Percentiles rank a stretch among this genome's conserved stretches.
These are phyloP conservation scores for Neomonachus schauinslandi DNA, from an alignment of 2,113 vertebrate genomes.

Conservation along the genomic window DNA sequence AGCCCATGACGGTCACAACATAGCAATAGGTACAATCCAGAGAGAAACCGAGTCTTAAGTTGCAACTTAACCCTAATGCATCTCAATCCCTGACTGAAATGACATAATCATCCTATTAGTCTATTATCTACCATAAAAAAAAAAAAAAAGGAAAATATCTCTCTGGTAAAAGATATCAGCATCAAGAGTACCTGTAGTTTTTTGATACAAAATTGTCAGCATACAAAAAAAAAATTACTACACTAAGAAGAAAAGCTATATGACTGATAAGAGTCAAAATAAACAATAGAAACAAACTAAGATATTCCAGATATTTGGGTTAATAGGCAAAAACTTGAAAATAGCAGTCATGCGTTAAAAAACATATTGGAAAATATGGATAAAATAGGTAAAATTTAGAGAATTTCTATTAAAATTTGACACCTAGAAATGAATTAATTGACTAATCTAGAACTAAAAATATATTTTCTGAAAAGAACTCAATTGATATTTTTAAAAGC, in stretches of 20 bases:
- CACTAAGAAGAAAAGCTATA: background rate
- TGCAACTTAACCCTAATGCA: background rate
- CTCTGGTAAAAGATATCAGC: background rate
- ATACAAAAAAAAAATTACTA: background rate
- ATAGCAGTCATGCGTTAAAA: background rate
- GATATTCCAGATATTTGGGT: background rate
- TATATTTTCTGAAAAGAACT: background rate
- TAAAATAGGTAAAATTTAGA: background rate
- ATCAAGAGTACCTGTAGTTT: background rate
- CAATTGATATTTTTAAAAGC: background rate
- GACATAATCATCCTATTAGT: background rate
- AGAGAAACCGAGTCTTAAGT: background rate
- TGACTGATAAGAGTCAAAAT: background rate
- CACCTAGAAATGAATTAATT: background rate
- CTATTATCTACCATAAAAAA: background rate
- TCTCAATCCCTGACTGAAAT: background rate
- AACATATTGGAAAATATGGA: background rate
- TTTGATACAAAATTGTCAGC: background rate
- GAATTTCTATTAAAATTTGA: background rate
- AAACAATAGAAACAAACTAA: background rate
- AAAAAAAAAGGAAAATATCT: background rate
- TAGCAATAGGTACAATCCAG: background rate
- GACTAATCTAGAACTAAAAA: background rate
- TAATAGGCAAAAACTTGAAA: background rate
- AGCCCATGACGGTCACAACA: background rate